A percentile compares a stretch with the other conserved stretches of the same genome.
Evolutionary conservation across 1,140 invertebrate species (phyloP).

Genomic region (Panagrolaimus sp.): DNA sequence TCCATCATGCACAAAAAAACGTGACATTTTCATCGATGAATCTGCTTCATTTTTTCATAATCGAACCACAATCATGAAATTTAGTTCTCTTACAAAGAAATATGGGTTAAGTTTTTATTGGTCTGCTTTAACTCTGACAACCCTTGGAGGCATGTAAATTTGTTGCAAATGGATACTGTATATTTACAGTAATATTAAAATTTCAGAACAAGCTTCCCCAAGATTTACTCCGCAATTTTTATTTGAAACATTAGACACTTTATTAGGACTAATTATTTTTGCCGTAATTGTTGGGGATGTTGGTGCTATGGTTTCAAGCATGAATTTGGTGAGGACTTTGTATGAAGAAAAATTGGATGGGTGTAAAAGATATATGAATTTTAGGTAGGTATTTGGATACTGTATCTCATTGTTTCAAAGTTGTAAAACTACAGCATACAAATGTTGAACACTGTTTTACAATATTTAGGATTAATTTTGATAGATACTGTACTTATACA

Average conservation of each 20-base stretch:
- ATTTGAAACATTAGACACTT: conserved; percentile 74
- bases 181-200: too few species aligned
- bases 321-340: conserved; percentile 83
- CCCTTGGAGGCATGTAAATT: too few species aligned
- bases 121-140: conserved; percentile 86
- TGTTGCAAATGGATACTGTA: too few species aligned
- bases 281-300: conserved; percentile 82
- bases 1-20: background rate
- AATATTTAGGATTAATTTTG: too few species aligned
- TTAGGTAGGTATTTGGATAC: conserved; percentile 62
- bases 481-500: too few species aligned
- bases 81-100: conserved; percentile 36
- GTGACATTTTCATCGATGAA: too few species aligned
- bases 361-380: conserved; percentile 91
- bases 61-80: background rate
- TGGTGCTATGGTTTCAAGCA: conserved; percentile 89
- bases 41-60: background rate
- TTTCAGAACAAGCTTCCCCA: conserved; percentile 64
- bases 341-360: conserved; percentile 89
- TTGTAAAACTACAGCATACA: too few species aligned
- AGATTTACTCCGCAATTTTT: conserved; percentile 75
- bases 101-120: conserved; percentile 81
- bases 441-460: too few species aligned
- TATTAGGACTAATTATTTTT: conserved; percentile 76
- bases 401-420: too few species aligned